Base-by-base conservation (phyloP, 2,113 vertebrate species). In the Castor canadensis region DNA sequence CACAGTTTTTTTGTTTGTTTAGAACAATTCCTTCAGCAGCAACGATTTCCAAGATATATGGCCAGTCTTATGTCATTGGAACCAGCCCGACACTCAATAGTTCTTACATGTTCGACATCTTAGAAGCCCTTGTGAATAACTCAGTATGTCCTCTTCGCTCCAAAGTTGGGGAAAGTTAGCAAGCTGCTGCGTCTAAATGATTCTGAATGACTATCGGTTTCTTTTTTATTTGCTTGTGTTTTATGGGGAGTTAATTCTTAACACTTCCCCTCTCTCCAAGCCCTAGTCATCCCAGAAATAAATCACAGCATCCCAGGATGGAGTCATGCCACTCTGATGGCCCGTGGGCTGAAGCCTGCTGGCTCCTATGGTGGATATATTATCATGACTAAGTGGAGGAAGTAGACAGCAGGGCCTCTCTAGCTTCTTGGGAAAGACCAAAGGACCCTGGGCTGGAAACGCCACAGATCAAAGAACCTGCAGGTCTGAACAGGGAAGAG, bases 401-500 rank as follows among this genome's bases (percentile, higher is more conserved):
- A 62, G 58, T 0, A 47, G 75, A 83, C 72, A 35, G 13, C 17
- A 1, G 15, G 81, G 90, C 58, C 87, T 83, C 47, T 47, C 90
- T 91, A 82, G 87, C 84, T 95, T 72, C 90, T 69, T 56, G 30
- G 26, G 60, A 80, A 92, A 95, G 71, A 95, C 92, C 84, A 76
- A 96, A 96, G 81, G 81, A 58, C 81, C 40, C 20, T 2, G 20
- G 60, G 38, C 75, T 89, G 71, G 43, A 89, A 80, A 77, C 60
- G 56, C 64, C 45, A 2, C 43, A 95, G 91, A 95, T 94, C 89
- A 95, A 95, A 96, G 77, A 52, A 35, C 24, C 43, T 69, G 58
- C 95, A 96, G 76, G 97, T 92, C 96, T 85, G 71, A 80, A 92
- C 66, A 90, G 71, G 72, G 92, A 7, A 30, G 2, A 40, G 52